These are phyloP conservation scores for Aphidius ervi DNA, from an alignment of 1,140 invertebrate species.

Conservation along the genomic window DNA sequence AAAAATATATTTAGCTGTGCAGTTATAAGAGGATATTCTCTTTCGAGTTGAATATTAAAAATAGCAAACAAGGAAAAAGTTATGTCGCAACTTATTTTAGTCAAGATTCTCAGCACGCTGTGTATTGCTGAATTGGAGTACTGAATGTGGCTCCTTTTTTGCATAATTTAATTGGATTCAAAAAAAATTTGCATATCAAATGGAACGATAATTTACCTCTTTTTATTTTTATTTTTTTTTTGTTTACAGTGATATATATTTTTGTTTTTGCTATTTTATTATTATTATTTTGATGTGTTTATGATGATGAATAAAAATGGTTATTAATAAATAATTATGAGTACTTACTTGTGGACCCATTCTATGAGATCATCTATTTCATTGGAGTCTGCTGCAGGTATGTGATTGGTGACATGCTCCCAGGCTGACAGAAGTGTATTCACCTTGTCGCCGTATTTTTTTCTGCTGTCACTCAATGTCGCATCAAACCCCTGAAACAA, in stretches of 20 bases:
- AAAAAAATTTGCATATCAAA: constrained; percentile 21
- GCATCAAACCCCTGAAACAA: constrained; percentile 53
- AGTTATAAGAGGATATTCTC: background rate
- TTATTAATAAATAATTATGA: background rate
- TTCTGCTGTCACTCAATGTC: constrained; percentile 55
- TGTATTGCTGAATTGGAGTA: constrained; percentile 1
- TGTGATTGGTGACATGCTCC: constrained; percentile 57
- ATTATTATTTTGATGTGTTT: background rate
- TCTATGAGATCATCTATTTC: constrained; percentile 53
- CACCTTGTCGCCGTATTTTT: constrained; percentile 57
- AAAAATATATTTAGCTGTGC: too few species aligned
- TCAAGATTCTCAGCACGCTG: too few species aligned
- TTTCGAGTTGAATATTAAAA: background rate
- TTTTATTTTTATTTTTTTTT: constrained; percentile 11
- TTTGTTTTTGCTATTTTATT: background rate
- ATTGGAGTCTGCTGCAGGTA: constrained; percentile 50
- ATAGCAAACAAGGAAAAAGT: too few species aligned
- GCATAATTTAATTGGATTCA: constrained; percentile 25
- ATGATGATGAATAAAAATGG: too few species aligned
- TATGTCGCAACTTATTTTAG: too few species aligned
- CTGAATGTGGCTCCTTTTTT: constrained; percentile 16
- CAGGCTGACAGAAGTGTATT: constrained; percentile 56
- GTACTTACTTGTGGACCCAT: constrained; percentile 54
- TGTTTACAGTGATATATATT: constrained; percentile 2
- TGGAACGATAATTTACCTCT: constrained; percentile 19